Percentiles rank a stretch among this genome's conserved stretches.
Conservation (phyloP, 1,140 invertebrate genomes). For the Drosophila melanica region DNA sequence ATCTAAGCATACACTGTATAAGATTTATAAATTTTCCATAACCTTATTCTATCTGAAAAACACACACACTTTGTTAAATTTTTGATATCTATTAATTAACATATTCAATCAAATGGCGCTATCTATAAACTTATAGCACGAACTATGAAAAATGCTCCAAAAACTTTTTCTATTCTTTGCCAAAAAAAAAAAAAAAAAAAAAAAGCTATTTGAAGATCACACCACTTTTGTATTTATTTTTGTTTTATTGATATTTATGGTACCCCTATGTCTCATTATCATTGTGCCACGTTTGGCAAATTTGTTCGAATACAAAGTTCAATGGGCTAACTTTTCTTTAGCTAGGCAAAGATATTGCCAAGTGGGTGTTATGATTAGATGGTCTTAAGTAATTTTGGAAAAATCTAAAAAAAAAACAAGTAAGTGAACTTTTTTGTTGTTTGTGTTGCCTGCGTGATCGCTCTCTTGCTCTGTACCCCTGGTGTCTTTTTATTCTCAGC, state of each 20-base stretch:
- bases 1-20: no score
- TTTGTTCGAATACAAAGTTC: constrained; percentile 24
- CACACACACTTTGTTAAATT: no score
- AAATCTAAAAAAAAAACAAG: constrained; percentile 3
- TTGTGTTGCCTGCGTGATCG: not conserved
- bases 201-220: not conserved
- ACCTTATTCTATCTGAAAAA: no score
- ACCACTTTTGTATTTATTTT: constrained; percentile 1
- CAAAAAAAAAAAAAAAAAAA: not conserved
- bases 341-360: constrained; percentile 7
- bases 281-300: constrained; percentile 8
- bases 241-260: not conserved
- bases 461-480: not conserved
- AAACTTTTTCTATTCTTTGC: not conserved
- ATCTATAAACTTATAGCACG: not conserved
- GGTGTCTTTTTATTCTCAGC: not conserved
- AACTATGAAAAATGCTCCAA: not conserved
- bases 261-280: not conserved
- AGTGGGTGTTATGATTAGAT: constrained; percentile 22
- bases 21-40: no score
- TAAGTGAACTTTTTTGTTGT: constrained; percentile 7
- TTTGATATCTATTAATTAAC: not conserved
- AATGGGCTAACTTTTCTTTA: constrained; percentile 11
- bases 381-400: not conserved
- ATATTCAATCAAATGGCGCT: not conserved